Evolutionary conservation across 2,797 vertebrate genomes (phyloP), one percentile per base, ranked within the genome.

Genomic region (Leucoraja ocellata): DNA sequence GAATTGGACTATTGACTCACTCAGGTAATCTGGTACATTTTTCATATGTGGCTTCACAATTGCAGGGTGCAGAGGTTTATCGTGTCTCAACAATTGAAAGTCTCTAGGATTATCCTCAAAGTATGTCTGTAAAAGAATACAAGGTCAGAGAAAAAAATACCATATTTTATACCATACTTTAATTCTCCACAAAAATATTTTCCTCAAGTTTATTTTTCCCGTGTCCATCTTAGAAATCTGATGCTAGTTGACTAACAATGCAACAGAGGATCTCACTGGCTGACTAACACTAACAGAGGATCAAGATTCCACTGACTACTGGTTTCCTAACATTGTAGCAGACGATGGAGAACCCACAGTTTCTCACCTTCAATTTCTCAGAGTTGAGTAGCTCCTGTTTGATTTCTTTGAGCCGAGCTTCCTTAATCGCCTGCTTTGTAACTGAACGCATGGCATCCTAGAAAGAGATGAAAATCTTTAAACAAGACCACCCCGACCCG

Each of bases 61-160:
- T 0, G 98, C 98, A 0, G 98, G 98, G 90, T 99, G 98, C 63
- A 99, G 95, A 36, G 98, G 97, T 94, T 96, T 97, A 95, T 99
- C 98, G 0, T 99, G 98, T 46, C 98, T 95, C 71, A 99, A 97
- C 23, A 99, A 96, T 93, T 98, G 96, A 71, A 98, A 96, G 92
- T 99, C 98, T 76, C 98, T 96, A 71, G 98, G 98, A 93, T 99
- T 99, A 94, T 99, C 98, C 14, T 99, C 98, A 11, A 99, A 99
- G 93, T 99, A 98, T 0, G 97, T 98, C 98, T 98, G 95, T 4
- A 0, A 0, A 13, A 0, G 0, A 2, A 7, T 65, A 14, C 11
- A 68, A 36, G 84, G 16, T 36, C 61, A 88, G 1, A 65, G 14
- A 36, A 65, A 32, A 32, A 63, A 86, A 68, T 68, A 68, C 5